phyloP scores from a whole-genome alignment of 2,797 vertebrate species.

The Bradypodion pumilum region DNA sequence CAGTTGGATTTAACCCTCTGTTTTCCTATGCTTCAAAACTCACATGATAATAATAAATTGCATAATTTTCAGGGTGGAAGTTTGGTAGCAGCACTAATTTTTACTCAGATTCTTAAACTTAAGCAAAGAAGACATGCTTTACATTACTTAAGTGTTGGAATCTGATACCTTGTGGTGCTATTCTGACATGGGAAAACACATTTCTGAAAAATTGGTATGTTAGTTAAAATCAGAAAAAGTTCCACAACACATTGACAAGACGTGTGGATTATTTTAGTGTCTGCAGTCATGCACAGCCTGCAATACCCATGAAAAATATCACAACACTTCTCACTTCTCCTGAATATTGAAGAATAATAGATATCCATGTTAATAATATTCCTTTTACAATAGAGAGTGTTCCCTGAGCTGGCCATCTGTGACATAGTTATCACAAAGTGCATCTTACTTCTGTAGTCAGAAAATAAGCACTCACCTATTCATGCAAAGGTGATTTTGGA shows the following conservation, averaged over 20 bases:
- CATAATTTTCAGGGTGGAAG: not conserved
- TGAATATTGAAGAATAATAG: not conserved
- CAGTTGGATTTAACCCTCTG: no score
- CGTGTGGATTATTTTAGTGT: not conserved
- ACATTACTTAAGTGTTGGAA: not conserved
- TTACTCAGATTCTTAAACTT: not conserved
- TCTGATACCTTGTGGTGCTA: not conserved
- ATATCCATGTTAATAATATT: not conserved
- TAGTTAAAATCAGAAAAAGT: not conserved
- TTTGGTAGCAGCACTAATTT: not conserved
- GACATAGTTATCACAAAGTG: not conserved
- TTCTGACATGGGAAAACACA: not conserved
- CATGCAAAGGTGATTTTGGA: not conserved
- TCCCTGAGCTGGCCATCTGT: not conserved
- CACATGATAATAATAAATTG: not conserved
- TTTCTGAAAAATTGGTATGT: not conserved
- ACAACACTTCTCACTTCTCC: not conserved
- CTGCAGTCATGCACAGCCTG: not conserved
- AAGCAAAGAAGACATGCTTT: not conserved
- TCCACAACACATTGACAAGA: not conserved
- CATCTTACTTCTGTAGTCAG: not conserved
- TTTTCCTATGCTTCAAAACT: not conserved
- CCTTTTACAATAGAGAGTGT: not conserved
- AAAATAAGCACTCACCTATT: not conserved
- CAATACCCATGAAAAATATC: not conserved